phyloP scores from a whole-genome alignment of 2,888 invertebrate genomes.

The Hybos culiciformis region DNA sequence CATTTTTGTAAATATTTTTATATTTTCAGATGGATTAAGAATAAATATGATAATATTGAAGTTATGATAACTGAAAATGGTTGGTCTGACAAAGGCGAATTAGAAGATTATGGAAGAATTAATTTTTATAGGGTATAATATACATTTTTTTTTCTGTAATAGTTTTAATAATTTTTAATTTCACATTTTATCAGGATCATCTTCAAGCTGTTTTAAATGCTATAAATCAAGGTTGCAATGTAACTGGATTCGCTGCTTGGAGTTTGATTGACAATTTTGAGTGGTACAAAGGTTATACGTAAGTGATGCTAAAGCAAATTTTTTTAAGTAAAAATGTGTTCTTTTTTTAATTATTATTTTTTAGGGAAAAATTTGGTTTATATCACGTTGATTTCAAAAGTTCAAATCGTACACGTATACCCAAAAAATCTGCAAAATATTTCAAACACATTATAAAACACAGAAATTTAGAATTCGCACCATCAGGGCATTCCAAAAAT shows the following conservation, averaged over 20 bases:
- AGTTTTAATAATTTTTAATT: background rate
- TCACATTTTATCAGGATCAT: conserved; percentile 31
- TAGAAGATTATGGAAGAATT: conserved; percentile 33
- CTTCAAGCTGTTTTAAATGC: conserved; percentile 23
- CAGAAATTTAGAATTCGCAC: conserved; percentile 14
- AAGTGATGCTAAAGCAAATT: conserved; percentile 13
- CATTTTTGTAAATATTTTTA: too few relatives aligned
- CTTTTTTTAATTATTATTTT: conserved; percentile 21
- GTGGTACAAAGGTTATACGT: conserved; percentile 26
- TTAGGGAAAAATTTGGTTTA: conserved; percentile 52
- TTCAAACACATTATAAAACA: conserved; percentile 41
- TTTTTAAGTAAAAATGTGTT: conserved; percentile 6
- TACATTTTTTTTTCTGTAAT: background rate
- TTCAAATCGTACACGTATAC: conserved; percentile 42
- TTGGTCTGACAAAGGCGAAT: conserved; percentile 35
- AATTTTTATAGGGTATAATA: conserved; percentile 19
- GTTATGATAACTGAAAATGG: conserved; percentile 49
- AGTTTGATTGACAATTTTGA: conserved; percentile 29
- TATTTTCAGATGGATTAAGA: conserved; percentile 39
- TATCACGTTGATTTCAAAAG: conserved; percentile 51
- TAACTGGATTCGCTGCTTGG: conserved; percentile 24
- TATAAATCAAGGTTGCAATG: conserved; percentile 23
- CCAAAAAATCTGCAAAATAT: conserved; percentile 46
- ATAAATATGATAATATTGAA: conserved; percentile 40
- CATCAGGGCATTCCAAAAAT: too few relatives aligned